Percentiles rank a stretch among this genome's conserved stretches.
These are phyloP conservation scores for Pyrrhia umbra DNA, from an alignment of 2,888 invertebrate species.

Conservation along the genomic window DNA sequence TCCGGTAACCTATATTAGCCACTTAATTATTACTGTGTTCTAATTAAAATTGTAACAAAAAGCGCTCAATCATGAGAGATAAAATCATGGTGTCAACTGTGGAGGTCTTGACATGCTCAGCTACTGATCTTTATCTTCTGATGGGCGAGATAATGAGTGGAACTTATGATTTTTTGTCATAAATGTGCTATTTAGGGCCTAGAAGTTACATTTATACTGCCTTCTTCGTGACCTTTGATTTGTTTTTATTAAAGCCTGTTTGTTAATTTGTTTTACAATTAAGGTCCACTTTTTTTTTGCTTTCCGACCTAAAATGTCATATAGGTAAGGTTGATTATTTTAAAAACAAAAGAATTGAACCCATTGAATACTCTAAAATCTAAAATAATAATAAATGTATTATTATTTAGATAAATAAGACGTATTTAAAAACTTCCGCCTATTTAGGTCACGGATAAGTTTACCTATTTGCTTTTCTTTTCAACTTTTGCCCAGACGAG, in stretches of 20 bases:
- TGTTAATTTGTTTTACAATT: too few relatives aligned
- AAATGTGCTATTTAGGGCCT: background rate
- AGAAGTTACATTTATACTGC: background rate
- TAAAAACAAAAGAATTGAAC: too few relatives aligned
- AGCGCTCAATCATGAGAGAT: constrained; percentile 80
- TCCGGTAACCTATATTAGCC: constrained; percentile 62
- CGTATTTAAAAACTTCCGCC: constrained; percentile 42
- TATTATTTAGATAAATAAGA: constrained; percentile 50
- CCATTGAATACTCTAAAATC: too few relatives aligned
- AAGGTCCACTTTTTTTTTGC: too few relatives aligned
- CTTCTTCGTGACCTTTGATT: background rate
- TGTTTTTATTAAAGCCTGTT: background rate
- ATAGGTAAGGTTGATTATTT: too few relatives aligned
- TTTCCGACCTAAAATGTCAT: too few relatives aligned
- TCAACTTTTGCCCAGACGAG: constrained; percentile 45
- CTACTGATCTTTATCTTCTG: constrained; percentile 67
- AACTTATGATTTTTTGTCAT: constrained; percentile 14
- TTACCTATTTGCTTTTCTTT: constrained; percentile 50
- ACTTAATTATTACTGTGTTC: constrained; percentile 71
- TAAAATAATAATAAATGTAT: too few relatives aligned
- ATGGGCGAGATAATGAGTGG: constrained; percentile 57
- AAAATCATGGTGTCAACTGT: constrained; percentile 73
- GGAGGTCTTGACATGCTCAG: constrained; percentile 68
- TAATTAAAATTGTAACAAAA: constrained; percentile 75
- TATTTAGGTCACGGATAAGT: constrained; percentile 55